phyloP scores from a whole-genome alignment of 1,140 invertebrate species.

The Listronotus bonariensis region DNA sequence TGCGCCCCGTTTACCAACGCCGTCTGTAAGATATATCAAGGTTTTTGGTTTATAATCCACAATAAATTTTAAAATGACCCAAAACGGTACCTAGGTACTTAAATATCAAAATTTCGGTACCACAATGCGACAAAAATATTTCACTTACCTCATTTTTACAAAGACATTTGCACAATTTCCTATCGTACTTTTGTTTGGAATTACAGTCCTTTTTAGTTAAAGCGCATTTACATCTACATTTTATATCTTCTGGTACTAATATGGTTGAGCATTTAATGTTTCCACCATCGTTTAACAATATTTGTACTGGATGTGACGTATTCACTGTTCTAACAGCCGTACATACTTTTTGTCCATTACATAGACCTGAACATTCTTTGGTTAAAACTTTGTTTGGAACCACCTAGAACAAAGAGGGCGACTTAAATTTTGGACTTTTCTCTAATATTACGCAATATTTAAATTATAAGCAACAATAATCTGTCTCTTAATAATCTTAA shows the following conservation, averaged over 20 bases:
- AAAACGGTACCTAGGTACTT: too few relatives aligned
- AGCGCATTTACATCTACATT: constrained; percentile 43
- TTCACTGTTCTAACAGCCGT: constrained; percentile 26
- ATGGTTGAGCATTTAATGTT: constrained; percentile 37
- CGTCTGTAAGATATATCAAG: too few relatives aligned
- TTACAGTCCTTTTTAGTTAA: constrained; percentile 36
- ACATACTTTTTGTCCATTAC: constrained; percentile 50
- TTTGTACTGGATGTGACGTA: constrained; percentile 31
- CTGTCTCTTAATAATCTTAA: constrained; percentile 2
- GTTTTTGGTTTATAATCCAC: too few relatives aligned
- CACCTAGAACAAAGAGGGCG: constrained; percentile 51
- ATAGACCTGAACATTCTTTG: constrained; percentile 58
- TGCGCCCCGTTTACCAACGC: too few relatives aligned
- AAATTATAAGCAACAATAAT: too few relatives aligned
- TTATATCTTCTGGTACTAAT: constrained; percentile 38
- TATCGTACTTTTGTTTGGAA: constrained; percentile 38
- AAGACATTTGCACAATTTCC: constrained; percentile 41
- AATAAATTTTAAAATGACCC: too few relatives aligned
- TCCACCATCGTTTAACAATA: constrained; percentile 16
- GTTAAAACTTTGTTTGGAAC: constrained; percentile 58
- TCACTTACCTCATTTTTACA: constrained; percentile 42
- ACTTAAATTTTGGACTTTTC: too few relatives aligned
- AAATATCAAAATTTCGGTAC: too few relatives aligned
- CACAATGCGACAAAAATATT: too few relatives aligned
- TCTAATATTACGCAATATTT: too few relatives aligned